phyloP scores from a whole-genome alignment of 1,140 invertebrate species.

The Bombus difficillimus region DNA sequence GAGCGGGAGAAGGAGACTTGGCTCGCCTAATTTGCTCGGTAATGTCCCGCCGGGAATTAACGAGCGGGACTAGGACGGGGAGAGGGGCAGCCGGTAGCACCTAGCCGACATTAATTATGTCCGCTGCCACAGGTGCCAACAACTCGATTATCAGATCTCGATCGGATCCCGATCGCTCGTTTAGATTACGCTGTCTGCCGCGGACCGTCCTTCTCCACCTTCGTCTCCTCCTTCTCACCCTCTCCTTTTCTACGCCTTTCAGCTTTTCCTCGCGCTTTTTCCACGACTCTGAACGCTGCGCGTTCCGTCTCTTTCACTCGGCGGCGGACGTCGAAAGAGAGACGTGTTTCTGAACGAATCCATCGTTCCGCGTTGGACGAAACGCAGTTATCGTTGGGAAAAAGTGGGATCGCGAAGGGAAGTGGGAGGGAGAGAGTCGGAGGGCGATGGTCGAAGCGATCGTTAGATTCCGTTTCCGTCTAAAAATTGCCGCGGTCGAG shows the following conservation, averaged over 20 bases:
- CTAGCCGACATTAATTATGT: conserved; percentile 79
- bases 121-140: conserved; percentile 80
- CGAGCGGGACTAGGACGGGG: conserved; percentile 37
- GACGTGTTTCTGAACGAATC: background rate
- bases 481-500: conserved; percentile 26
- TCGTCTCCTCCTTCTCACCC: background rate
- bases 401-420: background rate
- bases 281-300: background rate
- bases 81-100: conserved; percentile 45
- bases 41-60: conserved; percentile 64
- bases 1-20: conserved; percentile 25
- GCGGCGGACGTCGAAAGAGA: background rate
- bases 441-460: conserved; percentile 17
- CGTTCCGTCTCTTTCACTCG: no score
- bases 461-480: conserved; percentile 30
- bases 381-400: background rate
- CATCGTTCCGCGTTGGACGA: background rate
- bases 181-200: conserved; percentile 65
- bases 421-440: background rate
- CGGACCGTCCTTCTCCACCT: conserved; percentile 12
- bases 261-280: background rate
- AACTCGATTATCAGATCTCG: conserved; percentile 80
- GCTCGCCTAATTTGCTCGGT: conserved; percentile 62
- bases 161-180: conserved; percentile 75
- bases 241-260: background rate